These are phyloP conservation scores for Aradophagus sp. DNA, from an alignment of 1,140 invertebrate species.

Conservation along the genomic window DNA sequence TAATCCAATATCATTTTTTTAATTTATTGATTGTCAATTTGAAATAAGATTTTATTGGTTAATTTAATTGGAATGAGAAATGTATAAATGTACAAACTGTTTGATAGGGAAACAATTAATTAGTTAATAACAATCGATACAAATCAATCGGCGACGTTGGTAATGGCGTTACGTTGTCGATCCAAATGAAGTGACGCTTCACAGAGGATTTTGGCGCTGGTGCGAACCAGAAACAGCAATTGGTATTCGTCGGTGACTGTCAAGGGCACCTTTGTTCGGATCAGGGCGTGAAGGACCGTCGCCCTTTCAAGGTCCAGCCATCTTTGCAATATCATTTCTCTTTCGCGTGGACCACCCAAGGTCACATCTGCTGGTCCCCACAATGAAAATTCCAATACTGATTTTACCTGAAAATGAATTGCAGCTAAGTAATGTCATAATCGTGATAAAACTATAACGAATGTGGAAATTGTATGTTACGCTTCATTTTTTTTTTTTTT, in stretches of 20 bases:
- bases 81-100: too few species aligned
- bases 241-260: slow-evolving; percentile 87
- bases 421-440: not conserved
- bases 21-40: too few species aligned
- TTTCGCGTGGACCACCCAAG: slow-evolving; percentile 79
- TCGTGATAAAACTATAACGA: too few species aligned
- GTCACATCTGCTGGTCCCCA: slow-evolving; percentile 88
- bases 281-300: slow-evolving; percentile 85
- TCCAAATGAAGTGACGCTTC: slow-evolving; percentile 83
- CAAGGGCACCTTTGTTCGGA: slow-evolving; percentile 82
- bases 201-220: slow-evolving; percentile 85
- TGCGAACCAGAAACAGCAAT: slow-evolving; percentile 86
- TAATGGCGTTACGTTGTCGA: slow-evolving; percentile 61
- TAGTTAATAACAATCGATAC: slow-evolving; percentile 4
- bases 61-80: too few species aligned
- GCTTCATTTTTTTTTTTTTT: too few species aligned
- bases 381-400: slow-evolving; percentile 86
- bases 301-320: slow-evolving; percentile 90
- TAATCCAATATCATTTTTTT: too few species aligned
- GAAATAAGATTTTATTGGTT: too few species aligned
- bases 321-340: slow-evolving; percentile 82
- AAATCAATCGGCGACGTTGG: slow-evolving; percentile 12
- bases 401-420: slow-evolving; percentile 76
- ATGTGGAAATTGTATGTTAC: too few species aligned
- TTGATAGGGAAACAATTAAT: slow-evolving; percentile 5